Conservation (phyloP, 2,113 vertebrate species). For the Amblyopsis rosae region DNA sequence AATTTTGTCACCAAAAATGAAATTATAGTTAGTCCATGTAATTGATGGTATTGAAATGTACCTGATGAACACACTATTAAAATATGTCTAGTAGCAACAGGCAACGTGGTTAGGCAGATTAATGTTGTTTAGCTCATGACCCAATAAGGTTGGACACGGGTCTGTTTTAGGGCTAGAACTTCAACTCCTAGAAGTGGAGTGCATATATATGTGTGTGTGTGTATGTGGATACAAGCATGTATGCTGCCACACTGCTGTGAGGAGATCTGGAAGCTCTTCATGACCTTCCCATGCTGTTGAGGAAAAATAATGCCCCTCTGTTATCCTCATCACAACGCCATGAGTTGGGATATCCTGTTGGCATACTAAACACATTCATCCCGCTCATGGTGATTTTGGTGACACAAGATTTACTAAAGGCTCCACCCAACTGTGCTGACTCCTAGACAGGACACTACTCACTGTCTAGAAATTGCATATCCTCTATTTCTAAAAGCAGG, state of each 20-base stretch:
- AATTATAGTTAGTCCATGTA: too few relatives aligned
- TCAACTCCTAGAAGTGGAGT: constrained; percentile 25
- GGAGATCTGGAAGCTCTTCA: constrained; percentile 86
- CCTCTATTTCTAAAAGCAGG: constrained; percentile 76
- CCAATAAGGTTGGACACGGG: constrained; percentile 14
- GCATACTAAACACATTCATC: constrained; percentile 95
- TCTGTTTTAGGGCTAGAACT: constrained; percentile 23
- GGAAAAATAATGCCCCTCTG: constrained; percentile 90
- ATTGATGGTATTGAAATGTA: too few relatives aligned
- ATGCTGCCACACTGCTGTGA: constrained; percentile 49
- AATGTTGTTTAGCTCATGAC: constrained; percentile 5
- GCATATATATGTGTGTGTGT: constrained; percentile 7
- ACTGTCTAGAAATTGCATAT: constrained; percentile 74
- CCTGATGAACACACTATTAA: constrained; percentile 4
- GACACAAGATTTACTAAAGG: constrained; percentile 80
- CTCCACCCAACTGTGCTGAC: constrained; percentile 72
- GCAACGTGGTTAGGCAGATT: constrained; percentile 6
- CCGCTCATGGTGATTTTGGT: constrained; percentile 77
- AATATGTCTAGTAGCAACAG: constrained; percentile 33
- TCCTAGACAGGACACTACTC: constrained; percentile 60
- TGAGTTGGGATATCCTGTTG: constrained; percentile 93
- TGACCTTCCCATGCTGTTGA: constrained; percentile 89
- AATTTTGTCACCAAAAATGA: too few relatives aligned
- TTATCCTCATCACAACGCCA: constrained; percentile 95
- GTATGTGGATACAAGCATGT: constrained; percentile 42